Evolutionary conservation across 1,140 invertebrate genomes (phyloP), one percentile per base, ranked within the genome.

Genomic region (Callitettix versicolor): DNA sequence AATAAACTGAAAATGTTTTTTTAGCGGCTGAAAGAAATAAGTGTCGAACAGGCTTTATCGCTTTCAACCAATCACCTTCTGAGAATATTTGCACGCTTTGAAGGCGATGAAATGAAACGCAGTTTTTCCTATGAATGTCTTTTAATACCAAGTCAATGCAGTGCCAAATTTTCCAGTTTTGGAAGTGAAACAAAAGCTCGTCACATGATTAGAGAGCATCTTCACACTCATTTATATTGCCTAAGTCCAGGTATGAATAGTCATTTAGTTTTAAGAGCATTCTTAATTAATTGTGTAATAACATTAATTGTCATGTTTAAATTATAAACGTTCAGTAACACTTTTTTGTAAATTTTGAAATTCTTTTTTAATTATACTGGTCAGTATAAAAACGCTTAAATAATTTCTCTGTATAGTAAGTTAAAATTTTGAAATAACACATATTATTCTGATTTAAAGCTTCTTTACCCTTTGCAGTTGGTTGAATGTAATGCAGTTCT

Each of bases 61-160:
- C 69, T 80, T 62, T 72, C 77, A 34, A 70, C 73, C 30, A 75
- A 73, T 12, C 71, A 75, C 46, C 62, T 80, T 18, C 61, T 81
- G 11, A 77, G 75, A 56, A 71, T 76, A n/a, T 81, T 80, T 63
- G 68, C 77, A 36, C 69, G 76, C 50, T 70, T 75, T 53, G 72
- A 68, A 52, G 71, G 73, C 21, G 76, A 81, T 62, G 78, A 80
- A 65, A 69, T 79, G 40, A 74, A 73, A 53, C 65, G 71, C 56
- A 76, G 74, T 54, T 81, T 76, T 63, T 75, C 75, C 36, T 80
- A 73, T 57, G 70, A 71, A 1, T 81, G 79, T 63, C 68, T 68
- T 33, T 61, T 80, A 34, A 65, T 75, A 14, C 63, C 70, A 15
- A 64, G 64, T 15, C 62, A 64, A 42, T 80, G 79, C 56, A 60